phyloP scores from a whole-genome alignment of 2,113 vertebrate genomes.

The Rhinoptilus africanus region DNA sequence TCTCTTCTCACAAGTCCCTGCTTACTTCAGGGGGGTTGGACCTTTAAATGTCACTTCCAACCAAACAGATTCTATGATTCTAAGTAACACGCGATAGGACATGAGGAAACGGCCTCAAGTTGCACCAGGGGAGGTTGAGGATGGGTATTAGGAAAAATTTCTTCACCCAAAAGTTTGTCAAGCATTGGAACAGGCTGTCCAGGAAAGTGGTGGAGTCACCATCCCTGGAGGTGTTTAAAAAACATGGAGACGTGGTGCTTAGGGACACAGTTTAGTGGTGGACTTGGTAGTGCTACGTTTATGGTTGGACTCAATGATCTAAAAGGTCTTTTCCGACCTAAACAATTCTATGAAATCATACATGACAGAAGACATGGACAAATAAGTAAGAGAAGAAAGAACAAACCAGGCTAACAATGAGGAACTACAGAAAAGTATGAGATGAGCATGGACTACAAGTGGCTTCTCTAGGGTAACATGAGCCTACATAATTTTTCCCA shows the following conservation, averaged over 20 bases:
- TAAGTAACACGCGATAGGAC: neutral
- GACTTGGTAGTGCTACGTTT: neutral
- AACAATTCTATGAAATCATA: neutral
- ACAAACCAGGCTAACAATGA: neutral
- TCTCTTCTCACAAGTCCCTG: neutral
- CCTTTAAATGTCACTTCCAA: no score
- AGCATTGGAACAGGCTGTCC: neutral
- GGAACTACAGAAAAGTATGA: neutral
- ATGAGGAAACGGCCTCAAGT: neutral
- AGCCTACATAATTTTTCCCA: neutral
- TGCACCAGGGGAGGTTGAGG: neutral
- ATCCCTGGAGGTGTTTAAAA: neutral
- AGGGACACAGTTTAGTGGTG: neutral
- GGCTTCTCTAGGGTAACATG: neutral
- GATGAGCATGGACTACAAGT: neutral
- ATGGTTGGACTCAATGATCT: neutral
- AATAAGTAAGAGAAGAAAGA: neutral
- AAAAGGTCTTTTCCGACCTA: neutral
- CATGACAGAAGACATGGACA: neutral
- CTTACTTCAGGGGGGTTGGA: no score
- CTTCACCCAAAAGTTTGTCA: neutral
- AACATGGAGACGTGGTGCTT: neutral
- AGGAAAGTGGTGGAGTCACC: neutral
- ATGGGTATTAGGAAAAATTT: neutral
- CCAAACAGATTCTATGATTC: neutral